Evolutionary conservation across 2,888 invertebrate species (phyloP).

Genomic region (Limulus polyphemus): DNA sequence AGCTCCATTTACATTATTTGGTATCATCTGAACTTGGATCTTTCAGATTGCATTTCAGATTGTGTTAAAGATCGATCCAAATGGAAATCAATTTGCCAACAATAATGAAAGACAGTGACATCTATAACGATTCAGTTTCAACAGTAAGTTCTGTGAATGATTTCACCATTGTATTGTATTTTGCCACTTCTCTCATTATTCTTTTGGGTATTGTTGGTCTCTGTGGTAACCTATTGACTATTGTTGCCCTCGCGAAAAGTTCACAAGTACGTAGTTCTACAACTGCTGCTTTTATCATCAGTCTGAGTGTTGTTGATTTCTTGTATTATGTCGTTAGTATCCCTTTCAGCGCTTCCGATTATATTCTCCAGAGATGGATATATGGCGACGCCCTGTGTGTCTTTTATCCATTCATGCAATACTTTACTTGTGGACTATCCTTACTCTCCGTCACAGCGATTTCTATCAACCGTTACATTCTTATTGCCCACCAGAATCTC

Average conservation of each 20-base stretch:
- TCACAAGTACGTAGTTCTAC: constrained; percentile 48
- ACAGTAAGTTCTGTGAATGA: too few species aligned
- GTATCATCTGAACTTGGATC: too few species aligned
- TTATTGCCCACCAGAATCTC: constrained; percentile 63
- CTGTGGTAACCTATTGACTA: constrained; percentile 23
- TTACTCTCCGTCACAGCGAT: constrained; percentile 67
- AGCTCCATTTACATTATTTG: too few species aligned
- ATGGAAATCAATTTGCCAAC: too few species aligned
- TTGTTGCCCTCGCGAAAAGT: constrained; percentile 20
- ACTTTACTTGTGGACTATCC: constrained; percentile 72
- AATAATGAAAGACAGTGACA: too few species aligned
- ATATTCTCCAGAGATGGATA: constrained; percentile 56
- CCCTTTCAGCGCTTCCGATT: constrained; percentile 61
- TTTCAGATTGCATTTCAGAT: too few species aligned
- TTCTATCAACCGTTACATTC: constrained; percentile 70
- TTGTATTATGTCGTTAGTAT: constrained; percentile 73
- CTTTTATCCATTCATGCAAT: constrained; percentile 63
- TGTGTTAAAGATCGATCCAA: too few species aligned
- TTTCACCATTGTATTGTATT: constrained; percentile 14
- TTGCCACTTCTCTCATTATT: constrained; percentile 21
- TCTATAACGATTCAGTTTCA: too few species aligned
- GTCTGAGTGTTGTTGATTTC: constrained; percentile 63
- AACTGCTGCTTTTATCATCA: constrained; percentile 73
- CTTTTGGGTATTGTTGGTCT: constrained; percentile 22
- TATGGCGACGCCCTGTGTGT: constrained; percentile 61